Evolutionary conservation across 2,888 invertebrate genomes (phyloP), one percentile per base, ranked within the genome.

Genomic region (Callinectes sapidus): DNA sequence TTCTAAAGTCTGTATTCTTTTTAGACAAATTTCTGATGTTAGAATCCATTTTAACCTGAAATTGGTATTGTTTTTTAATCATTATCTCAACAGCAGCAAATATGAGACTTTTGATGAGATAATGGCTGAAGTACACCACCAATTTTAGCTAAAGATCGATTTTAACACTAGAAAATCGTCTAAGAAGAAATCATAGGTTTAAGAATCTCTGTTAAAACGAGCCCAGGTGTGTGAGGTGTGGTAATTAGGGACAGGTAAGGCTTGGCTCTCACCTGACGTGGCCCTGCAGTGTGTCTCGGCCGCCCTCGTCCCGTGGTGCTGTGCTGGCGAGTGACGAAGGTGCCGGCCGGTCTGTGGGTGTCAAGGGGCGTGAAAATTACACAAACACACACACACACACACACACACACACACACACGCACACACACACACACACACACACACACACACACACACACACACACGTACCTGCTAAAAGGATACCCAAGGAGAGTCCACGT

Each of bases 391-490:
- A 23, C 71, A 71, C 71, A 71, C 66, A 71, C 71, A n/a, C n/a
- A 71, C 71, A 71, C 71, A 71, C 71, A 71, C 71, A 71, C 71
- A 71, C 71, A 71, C 71, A 71, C 71, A n/a, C n/a, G 28, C 71
- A 71, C 71, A 71, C 71, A 71, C 71, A 71, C 71, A 71, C 71
- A 71, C 71, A n/a, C n/a, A 71, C 71, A 71, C 71, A 71, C 71
- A 71, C 71, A 71, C 71, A 71, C 71, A 71, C 71, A n/a, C 23
- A n/a, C 71, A 71, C 71, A 71, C 28, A 71, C 71, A n/a, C 28
- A 71, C n/a, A 71, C 81, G 1, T 14, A 81, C 81, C 81, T 81
- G 81, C 32, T 81, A 28, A 32, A 81, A 32, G 81, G 81, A 16
- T 81, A 81, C 0, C 81, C 81, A 32, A 81, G 81, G 16, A 81